Evolutionary conservation across 2,888 invertebrate species (phyloP).

Genomic region (Tortricodes alternella): DNA sequence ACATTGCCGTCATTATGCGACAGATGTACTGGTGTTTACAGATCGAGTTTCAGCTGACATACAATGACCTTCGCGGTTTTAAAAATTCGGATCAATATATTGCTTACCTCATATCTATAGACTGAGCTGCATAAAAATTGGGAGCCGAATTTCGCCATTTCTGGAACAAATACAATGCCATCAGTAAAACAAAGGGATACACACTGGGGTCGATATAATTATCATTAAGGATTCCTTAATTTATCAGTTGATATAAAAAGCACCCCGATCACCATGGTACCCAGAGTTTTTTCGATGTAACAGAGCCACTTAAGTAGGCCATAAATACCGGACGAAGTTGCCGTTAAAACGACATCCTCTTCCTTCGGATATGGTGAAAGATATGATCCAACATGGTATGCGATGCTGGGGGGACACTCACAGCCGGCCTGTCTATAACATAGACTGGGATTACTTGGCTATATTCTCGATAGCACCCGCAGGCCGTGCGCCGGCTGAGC

Average conservation of each 20-base stretch:
- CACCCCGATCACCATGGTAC: conserved; percentile 2
- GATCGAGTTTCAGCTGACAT: neutral
- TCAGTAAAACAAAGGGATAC: neutral
- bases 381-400: neutral
- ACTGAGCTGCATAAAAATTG: conserved; percentile 72
- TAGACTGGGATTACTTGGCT: conserved; percentile 78
- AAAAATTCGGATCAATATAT: neutral
- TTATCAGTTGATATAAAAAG: conserved; percentile 5
- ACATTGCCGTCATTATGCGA: conserved; percentile 1
- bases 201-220: neutral
- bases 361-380: neutral
- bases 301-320: neutral
- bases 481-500: conserved; percentile 46
- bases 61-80: neutral
- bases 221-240: neutral
- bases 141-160: conserved; percentile 78
- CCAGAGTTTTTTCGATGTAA: neutral
- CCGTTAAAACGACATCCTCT: neutral
- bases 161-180: conserved; percentile 54
- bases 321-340: conserved; percentile 2
- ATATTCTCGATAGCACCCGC: conserved; percentile 60
- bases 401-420: conserved; percentile 58
- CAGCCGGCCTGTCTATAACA: conserved; percentile 61
- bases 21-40: conserved; percentile 16
- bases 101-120: conserved; percentile 71